A percentile compares a stretch with the other conserved stretches of the same genome.
Evolutionary conservation across 2,888 invertebrate species (phyloP).

Genomic region (Halocaridina rubra): DNA sequence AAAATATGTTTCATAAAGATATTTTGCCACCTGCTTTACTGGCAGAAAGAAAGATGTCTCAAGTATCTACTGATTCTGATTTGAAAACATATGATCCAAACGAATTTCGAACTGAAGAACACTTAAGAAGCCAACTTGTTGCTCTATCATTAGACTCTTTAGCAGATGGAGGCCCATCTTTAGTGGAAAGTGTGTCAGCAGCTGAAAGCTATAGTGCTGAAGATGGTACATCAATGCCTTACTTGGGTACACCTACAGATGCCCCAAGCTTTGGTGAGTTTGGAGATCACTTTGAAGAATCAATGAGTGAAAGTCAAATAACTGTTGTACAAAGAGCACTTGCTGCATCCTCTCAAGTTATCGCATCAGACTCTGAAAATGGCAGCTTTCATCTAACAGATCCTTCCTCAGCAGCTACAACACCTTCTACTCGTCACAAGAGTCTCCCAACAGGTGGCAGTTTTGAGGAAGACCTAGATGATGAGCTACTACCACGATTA

Average conservation of each 20-base stretch:
- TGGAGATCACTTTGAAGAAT: constrained; percentile 86
- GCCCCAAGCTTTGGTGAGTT: constrained; percentile 64
- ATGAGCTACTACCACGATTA: constrained; percentile 48
- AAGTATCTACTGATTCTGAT: constrained; percentile 46
- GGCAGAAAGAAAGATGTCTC: constrained; percentile 39
- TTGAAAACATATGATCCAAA: constrained; percentile 45
- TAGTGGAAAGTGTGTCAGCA: not conserved
- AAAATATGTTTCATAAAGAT: constrained; percentile 78
- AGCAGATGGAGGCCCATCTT: constrained; percentile 14
- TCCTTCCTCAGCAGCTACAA: constrained; percentile 76
- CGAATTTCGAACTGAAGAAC: constrained; percentile 44
- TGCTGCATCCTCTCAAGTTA: constrained; percentile 34
- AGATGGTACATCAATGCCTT: constrained; percentile 21
- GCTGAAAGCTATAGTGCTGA: not conserved
- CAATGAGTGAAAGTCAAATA: constrained; percentile 90
- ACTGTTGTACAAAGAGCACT: constrained; percentile 75
- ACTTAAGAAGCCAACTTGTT: constrained; percentile 35
- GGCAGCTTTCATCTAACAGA: constrained; percentile 68
- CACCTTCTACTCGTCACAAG: constrained; percentile 83
- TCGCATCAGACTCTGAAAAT: constrained; percentile 60
- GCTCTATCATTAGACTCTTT: constrained; percentile 44
- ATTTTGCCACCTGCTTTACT: constrained; percentile 26
- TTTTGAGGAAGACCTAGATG: constrained; percentile 58
- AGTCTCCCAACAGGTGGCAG: constrained; percentile 71
- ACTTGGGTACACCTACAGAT: constrained; percentile 28